Evolutionary conservation across 1,140 invertebrate genomes (phyloP).

Genomic region (Listronotus oregonensis): DNA sequence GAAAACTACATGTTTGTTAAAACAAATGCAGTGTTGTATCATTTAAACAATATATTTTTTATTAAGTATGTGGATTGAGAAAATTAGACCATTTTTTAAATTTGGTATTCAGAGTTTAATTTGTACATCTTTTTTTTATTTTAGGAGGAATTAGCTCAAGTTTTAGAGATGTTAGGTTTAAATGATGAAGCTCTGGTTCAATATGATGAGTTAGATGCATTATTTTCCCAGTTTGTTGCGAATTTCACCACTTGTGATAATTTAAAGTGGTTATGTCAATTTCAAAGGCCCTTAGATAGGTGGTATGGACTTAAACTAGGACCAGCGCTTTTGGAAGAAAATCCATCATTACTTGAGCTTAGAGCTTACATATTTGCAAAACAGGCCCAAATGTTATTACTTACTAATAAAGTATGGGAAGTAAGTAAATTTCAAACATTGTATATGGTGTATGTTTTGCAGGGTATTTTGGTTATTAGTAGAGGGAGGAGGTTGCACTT

Average conservation of each 20-base stretch:
- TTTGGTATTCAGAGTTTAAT: too few species aligned
- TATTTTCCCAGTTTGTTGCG: conserved; percentile 95
- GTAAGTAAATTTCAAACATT: conserved; percentile 57
- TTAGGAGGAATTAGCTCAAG: conserved; percentile 93
- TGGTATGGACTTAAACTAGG: conserved; percentile 83
- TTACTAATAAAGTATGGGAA: conserved; percentile 80
- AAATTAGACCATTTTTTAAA: too few species aligned
- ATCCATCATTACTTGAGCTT: conserved; percentile 76
- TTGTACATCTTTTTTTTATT: conserved; percentile 4
- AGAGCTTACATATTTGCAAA: conserved; percentile 93
- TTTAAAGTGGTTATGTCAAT: conserved; percentile 79
- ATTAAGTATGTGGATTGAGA: too few species aligned
- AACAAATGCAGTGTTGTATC: too few species aligned
- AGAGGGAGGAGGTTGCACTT: too few species aligned
- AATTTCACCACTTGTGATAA: conserved; percentile 86
- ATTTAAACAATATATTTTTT: too few species aligned
- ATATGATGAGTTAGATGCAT: conserved; percentile 95
- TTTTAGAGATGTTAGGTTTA: conserved; percentile 91
- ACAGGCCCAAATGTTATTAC: conserved; percentile 84
- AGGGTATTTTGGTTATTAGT: too few species aligned
- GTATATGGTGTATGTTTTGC: too few species aligned
- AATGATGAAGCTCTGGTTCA: conserved; percentile 94
- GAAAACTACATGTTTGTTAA: too few species aligned
- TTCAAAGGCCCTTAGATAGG: conserved; percentile 74
- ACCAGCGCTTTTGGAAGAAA: conserved; percentile 47